A percentile compares a stretch with the other conserved stretches of the same genome.
phyloP scores from a whole-genome alignment of 1,140 invertebrate species.

The Diorhabda carinulata region DNA sequence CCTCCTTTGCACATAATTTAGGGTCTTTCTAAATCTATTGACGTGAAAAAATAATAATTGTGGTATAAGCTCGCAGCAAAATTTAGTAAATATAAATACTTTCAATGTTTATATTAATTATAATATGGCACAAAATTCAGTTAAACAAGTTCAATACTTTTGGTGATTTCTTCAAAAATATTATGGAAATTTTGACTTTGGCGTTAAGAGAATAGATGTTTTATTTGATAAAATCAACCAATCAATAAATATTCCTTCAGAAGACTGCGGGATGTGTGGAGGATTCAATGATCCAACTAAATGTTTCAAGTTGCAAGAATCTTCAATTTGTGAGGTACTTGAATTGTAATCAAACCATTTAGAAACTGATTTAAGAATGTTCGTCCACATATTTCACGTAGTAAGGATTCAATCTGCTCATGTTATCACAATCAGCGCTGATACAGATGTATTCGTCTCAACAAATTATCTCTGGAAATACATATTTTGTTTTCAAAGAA shows the following conservation, averaged over 20 bases:
- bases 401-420: constrained; percentile 14
- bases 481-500: not conserved
- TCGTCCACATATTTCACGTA: not conserved
- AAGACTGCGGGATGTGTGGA: too few relatives aligned
- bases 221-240: constrained; percentile 30
- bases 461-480: constrained; percentile 24
- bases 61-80: constrained; percentile 23
- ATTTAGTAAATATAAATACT: constrained; percentile 24
- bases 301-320: too few relatives aligned
- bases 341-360: constrained; percentile 26
- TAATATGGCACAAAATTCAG: constrained; percentile 25
- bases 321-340: constrained; percentile 12
- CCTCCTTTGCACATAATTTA: too few relatives aligned
- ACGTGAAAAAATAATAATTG: constrained; percentile 23
- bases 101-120: constrained; percentile 24
- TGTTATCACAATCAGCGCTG: constrained; percentile 14
- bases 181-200: constrained; percentile 22
- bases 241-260: not conserved
- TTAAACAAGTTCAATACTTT: constrained; percentile 29
- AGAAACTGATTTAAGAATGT: constrained; percentile 22
- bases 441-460: constrained; percentile 27
- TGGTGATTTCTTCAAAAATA: constrained; percentile 31
- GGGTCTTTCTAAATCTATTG: too few relatives aligned
- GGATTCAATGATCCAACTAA: too few relatives aligned
- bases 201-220: constrained; percentile 26